These are phyloP conservation scores for Haliclystus octoradiatus DNA, from an alignment of 30 jellyfish, hydroid and myxozoan species.

Conservation along the genomic window DNA sequence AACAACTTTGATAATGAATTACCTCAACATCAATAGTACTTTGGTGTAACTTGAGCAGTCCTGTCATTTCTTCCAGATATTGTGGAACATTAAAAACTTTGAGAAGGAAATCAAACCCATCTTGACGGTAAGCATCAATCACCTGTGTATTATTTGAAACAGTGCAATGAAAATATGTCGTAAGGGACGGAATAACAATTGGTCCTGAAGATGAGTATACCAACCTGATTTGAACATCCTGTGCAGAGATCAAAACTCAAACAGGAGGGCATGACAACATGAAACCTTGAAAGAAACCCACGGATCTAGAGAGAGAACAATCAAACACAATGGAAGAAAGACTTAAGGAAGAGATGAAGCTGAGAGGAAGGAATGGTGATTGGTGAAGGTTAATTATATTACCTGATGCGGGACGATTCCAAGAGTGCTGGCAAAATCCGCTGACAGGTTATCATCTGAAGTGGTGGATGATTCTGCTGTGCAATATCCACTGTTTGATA, in stretches of 20 bases:
- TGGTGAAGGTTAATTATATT: background rate
- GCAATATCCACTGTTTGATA: constrained; percentile 46
- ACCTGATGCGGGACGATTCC: constrained; percentile 97
- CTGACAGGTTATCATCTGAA: constrained; percentile 33
- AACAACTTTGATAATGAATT: too few relatives aligned
- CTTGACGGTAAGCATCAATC: constrained; percentile 52
- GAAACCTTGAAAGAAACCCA: constrained; percentile 86
- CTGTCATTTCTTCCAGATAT: constrained; percentile 83
- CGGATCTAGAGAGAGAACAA: constrained; percentile 48
- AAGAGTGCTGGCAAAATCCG: constrained; percentile 74
- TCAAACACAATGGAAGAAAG: background rate
- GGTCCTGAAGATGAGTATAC: too few relatives aligned
- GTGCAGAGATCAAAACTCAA: constrained; percentile 82
- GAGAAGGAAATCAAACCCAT: constrained; percentile 67
- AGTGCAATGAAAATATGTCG: too few relatives aligned
- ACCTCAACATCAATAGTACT: constrained; percentile 82
- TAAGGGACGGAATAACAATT: too few relatives aligned
- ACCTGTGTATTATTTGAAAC: constrained; percentile 30
- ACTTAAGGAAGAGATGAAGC: background rate
- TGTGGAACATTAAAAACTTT: constrained; percentile 79
- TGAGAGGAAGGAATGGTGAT: background rate
- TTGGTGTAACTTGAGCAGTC: constrained; percentile 57
- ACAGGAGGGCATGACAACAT: constrained; percentile 67
- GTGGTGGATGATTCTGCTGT: constrained; percentile 76
- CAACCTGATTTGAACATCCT: constrained; percentile 79